These are phyloP conservation scores for Cremastobaeus sp. DNA, from an alignment of 2,888 invertebrate genomes.

Conservation along the genomic window DNA sequence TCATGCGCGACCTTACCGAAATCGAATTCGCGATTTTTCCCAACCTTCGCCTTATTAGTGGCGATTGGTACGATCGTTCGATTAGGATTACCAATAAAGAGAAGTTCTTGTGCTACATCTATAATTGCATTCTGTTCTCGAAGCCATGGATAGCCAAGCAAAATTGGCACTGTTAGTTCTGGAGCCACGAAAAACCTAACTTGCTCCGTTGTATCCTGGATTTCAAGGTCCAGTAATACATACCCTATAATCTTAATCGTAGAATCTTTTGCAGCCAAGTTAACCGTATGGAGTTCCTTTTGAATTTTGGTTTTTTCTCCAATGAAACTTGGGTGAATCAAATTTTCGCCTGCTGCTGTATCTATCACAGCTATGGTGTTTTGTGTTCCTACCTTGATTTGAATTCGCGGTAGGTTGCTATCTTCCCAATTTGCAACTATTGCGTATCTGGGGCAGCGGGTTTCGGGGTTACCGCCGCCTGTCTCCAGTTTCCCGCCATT, in stretches of 20 bases:
- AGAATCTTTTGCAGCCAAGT: not conserved
- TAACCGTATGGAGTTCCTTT: not conserved
- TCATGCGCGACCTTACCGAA: too few relatives aligned
- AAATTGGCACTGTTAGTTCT: not conserved
- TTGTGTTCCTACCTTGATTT: not conserved
- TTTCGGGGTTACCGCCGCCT: not conserved
- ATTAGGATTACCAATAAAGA: not conserved
- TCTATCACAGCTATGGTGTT: not conserved
- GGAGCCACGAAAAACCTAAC: not conserved
- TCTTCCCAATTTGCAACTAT: not conserved
- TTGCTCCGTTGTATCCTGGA: not conserved
- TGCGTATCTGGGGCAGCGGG: not conserved
- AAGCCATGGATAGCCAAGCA: slow-evolving; percentile 13
- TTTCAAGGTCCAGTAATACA: not conserved
- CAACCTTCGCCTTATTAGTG: not conserved
- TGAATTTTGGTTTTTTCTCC: too few relatives aligned
- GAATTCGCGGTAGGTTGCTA: not conserved
- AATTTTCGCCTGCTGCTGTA: not conserved
- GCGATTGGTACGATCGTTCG: not conserved
- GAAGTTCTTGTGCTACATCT: not conserved
- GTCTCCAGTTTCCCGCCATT: not conserved
- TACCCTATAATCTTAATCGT: not conserved
- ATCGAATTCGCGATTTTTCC: not conserved
- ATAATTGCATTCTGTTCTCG: slow-evolving; percentile 1
- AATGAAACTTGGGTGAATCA: slow-evolving; percentile 5